Evolutionary conservation across 2,797 vertebrate genomes (phyloP), one percentile per base, ranked within the genome.

Genomic region (Enteromius mattozi): DNA sequence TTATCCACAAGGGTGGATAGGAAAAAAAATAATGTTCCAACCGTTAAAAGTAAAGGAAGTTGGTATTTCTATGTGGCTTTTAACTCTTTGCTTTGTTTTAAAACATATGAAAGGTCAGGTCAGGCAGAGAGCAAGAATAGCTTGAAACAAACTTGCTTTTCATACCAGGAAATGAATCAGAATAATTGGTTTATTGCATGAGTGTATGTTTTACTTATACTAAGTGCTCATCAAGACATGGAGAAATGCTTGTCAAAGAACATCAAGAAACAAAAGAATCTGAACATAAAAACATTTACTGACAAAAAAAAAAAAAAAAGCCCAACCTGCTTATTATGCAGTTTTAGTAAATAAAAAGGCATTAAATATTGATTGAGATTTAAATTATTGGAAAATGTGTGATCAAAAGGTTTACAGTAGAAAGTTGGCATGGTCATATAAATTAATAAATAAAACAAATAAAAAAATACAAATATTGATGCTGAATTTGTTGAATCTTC

Each of bases 61-160:
- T 21, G 63, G 1, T 17, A 21, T 40, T 45, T 69, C 19, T 35
- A 49, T 27, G 27, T 17, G 33, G n/a, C 21, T 37, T 51, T 12
- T 49, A 70, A 76, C 3, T 71, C 40, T 69, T 80, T 12, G 61
- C 5, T 71, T 19, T 78, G 33, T 27, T 85, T 65, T 85, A 12
- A 56, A 63, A 54, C 49, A 27, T 49, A n/a, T 42, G n/a, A n/a
- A 81, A 42, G 40, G 65, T 33, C 30, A 68, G n/a, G 77, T 13
- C 13, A 19, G 63, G 30, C 4, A 78, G 47, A 88, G 83, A 66
- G 84, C 19, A 27, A 56, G 63, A 65, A 78, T 35, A 70, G 47
- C 69, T 78, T 72, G 24, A 68, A 82, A 81, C 24, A 47, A 66
- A 40, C 24, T 30, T 59, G 17, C 19, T 35, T 68, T 30, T 84